phyloP scores from a whole-genome alignment of 2,113 vertebrate species.

The Podilymbus podiceps region DNA sequence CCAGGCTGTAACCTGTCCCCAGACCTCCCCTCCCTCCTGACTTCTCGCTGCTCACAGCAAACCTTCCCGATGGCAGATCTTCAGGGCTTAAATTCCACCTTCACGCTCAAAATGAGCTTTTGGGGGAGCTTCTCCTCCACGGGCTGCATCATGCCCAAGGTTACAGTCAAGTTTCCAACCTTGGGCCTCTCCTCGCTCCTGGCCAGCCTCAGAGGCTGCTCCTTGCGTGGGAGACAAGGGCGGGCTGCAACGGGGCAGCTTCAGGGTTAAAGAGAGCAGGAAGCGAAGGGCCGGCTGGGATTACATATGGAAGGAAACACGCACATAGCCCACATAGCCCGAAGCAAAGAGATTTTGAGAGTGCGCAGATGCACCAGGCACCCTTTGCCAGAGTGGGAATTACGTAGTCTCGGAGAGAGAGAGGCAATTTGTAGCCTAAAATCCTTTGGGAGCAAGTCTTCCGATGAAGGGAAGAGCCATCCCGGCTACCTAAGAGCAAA shows the following conservation, averaged over 20 bases:
- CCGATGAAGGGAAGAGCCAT: not conserved
- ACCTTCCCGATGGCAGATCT: not conserved
- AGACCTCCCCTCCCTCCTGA: not conserved
- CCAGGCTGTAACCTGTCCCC: not conserved
- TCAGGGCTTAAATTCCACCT: not conserved
- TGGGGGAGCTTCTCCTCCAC: fast-evolving
- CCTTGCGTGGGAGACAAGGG: not conserved
- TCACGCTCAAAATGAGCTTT: not conserved
- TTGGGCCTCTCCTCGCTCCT: not conserved
- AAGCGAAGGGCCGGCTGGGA: constrained; percentile 21
- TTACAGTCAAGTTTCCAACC: not conserved
- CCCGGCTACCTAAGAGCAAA: not conserved
- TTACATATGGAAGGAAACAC: constrained; percentile 24
- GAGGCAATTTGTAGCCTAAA: not conserved
- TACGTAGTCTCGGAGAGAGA: not conserved
- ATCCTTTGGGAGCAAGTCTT: not conserved
- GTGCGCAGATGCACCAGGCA: not conserved
- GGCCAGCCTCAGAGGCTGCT: not conserved
- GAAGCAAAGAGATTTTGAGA: not conserved
- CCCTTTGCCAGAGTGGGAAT: not conserved
- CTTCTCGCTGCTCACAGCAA: not conserved
- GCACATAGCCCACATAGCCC: not conserved
- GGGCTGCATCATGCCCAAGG: not conserved
- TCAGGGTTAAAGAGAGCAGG: not conserved
- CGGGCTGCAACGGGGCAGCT: not conserved